Evolutionary conservation across 2,797 vertebrate species (phyloP), one percentile per base, ranked within the genome.

Genomic region (Scolopax bukidnonensis): DNA sequence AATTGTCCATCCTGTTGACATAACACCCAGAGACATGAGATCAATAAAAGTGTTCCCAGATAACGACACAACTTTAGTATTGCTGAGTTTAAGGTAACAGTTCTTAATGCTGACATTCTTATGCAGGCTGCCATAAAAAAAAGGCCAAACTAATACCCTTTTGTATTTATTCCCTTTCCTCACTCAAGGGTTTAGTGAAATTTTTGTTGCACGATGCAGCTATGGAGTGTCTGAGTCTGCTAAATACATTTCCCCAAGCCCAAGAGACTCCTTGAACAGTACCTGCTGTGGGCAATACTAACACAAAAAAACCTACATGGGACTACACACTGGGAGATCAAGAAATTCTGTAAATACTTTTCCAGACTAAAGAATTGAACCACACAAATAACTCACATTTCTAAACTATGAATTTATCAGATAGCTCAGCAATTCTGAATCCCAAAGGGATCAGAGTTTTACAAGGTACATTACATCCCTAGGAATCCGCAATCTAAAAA

Each of bases 271-370:
- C 83, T 89, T 80, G 70, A 96, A 83, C 56, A 79, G 93, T 95
- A 94, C 94, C 94, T 96, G 96, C 88, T 93, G 78, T 74, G 77
- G 88, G 93, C 90, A 96, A 93, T 23, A 48, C 91, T 91, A 94
- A 90, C 56, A 93, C 77, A 95, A 93, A 90, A 85, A 53, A 30
- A 7, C 25, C 59, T 88, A 69, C 87, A 76, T 36, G 47, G 70
- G 69, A 87, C 93, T 90, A 67, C 12, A 74, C 53, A 36, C 77
- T 21, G 74, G 83, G 90, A 95, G 70, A 92, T 84, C 45, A 93
- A 97, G 94, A 94, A 87, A 94, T 79, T 93, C 74, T 84, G 64
- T 93, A 96, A 97, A 96, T 95, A 79, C 87, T 97, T 97, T 97
- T 96, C 95, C 96, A 97, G 96, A 90, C 84, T 41, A 89, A n/a